Conservation (phyloP, 2,113 vertebrate species). For the Campylorhamphus procurvoides region DNA sequence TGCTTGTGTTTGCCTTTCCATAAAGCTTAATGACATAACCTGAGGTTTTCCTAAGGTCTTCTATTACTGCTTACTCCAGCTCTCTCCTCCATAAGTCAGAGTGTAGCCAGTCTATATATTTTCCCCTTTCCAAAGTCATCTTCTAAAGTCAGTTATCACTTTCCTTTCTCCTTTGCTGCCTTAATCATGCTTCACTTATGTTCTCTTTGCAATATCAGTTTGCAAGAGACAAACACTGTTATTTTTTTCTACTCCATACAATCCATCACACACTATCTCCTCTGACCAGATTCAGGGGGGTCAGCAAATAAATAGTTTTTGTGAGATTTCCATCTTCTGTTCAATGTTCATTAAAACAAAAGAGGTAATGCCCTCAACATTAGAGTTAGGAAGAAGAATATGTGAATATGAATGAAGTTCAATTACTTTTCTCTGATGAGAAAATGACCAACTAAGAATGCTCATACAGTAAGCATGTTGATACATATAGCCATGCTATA, state of each 20-base stretch:
- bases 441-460: neutral
- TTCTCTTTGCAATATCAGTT: neutral
- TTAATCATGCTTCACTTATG: neutral
- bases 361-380: neutral
- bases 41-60: neutral
- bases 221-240: neutral
- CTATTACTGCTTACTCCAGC: neutral
- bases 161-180: neutral
- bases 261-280: slow-evolving; percentile 47
- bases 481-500: neutral
- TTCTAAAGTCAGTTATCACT: neutral
- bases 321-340: slow-evolving; percentile 20
- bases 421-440: neutral
- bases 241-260: neutral
- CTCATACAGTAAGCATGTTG: neutral
- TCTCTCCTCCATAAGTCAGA: neutral
- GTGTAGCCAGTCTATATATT: neutral
- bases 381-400: neutral
- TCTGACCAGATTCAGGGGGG: neutral
- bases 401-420: neutral
- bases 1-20: neutral
- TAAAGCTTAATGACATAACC: neutral
- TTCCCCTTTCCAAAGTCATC: neutral
- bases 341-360: slow-evolving; percentile 1
- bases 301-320: slow-evolving; percentile 18